phyloP scores from a whole-genome alignment of 2,888 invertebrate species.

The Boloria euphrosyne region DNA sequence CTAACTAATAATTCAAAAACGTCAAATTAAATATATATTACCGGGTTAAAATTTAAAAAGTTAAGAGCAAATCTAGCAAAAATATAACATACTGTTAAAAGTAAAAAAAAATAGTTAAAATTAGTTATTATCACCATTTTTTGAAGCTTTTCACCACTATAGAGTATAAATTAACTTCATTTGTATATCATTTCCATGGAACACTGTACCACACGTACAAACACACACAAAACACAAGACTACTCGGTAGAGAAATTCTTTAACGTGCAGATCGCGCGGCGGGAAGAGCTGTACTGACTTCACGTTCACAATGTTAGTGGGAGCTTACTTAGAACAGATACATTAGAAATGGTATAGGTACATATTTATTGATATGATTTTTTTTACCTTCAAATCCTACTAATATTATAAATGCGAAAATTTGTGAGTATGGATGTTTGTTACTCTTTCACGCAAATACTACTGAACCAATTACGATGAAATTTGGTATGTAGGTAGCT shows the following conservation, averaged over 20 bases:
- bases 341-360: slow-evolving; percentile 8
- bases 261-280: slow-evolving; percentile 33
- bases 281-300: slow-evolving; percentile 37
- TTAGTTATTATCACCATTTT: slow-evolving; percentile 4
- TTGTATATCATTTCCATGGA: not conserved
- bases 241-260: slow-evolving; percentile 26
- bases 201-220: slow-evolving; percentile 15
- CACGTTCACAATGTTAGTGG: slow-evolving; percentile 25
- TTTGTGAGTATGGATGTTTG: too few species aligned
- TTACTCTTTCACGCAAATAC: too few species aligned
- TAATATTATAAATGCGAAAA: too few species aligned
- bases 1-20: too few species aligned
- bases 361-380: not conserved
- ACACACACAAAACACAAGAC: slow-evolving; percentile 22
- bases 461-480: too few species aligned
- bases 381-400: too few species aligned
- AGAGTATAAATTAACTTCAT: not conserved
- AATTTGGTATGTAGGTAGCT: too few species aligned
- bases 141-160: not conserved
- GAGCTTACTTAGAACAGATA: slow-evolving; percentile 17
- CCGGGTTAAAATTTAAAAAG: too few species aligned
- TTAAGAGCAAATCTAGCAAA: too few species aligned
- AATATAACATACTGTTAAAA: too few species aligned
- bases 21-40: too few species aligned
- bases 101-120: not conserved